Conservation (phyloP, 2,888 invertebrate genomes). For the Trichogramma dendrolimi region DNA sequence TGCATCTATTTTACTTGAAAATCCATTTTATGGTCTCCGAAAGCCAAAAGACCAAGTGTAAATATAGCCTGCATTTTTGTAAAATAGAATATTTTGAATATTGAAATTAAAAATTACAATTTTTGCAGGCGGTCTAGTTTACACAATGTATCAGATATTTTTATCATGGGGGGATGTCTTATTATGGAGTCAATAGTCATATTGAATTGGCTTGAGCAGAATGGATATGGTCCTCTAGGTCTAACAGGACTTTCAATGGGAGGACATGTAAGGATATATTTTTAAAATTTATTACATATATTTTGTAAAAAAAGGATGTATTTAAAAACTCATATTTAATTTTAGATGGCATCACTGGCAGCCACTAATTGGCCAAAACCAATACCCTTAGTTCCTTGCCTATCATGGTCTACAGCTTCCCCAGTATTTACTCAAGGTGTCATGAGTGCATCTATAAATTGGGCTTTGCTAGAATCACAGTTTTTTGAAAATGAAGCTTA, state of each 20-base stretch:
- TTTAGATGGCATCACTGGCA: constrained; percentile 94
- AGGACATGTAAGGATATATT: constrained; percentile 77
- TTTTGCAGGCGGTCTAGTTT: constrained; percentile 75
- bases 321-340: constrained; percentile 26
- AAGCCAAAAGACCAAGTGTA: constrained; percentile 85
- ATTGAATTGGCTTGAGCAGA: constrained; percentile 88
- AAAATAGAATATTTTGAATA: background rate
- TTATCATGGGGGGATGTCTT: constrained; percentile 97
- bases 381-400: constrained; percentile 86
- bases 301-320: background rate
- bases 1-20: constrained; percentile 90
- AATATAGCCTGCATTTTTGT: constrained; percentile 43
- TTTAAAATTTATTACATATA: background rate
- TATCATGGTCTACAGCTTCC: constrained; percentile 97
- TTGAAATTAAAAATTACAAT: constrained; percentile 3
- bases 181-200: constrained; percentile 89
- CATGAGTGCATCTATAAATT: constrained; percentile 90
- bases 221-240: constrained; percentile 89
- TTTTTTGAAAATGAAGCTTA: constrained; percentile 77
- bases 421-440: constrained; percentile 95
- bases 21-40: constrained; percentile 89
- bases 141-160: constrained; percentile 93
- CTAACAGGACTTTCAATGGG: constrained; percentile 97
- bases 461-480: constrained; percentile 85
- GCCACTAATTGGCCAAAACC: constrained; percentile 96